Conservation (phyloP, 2,113 vertebrate genomes). For the Silurus meridionalis region DNA sequence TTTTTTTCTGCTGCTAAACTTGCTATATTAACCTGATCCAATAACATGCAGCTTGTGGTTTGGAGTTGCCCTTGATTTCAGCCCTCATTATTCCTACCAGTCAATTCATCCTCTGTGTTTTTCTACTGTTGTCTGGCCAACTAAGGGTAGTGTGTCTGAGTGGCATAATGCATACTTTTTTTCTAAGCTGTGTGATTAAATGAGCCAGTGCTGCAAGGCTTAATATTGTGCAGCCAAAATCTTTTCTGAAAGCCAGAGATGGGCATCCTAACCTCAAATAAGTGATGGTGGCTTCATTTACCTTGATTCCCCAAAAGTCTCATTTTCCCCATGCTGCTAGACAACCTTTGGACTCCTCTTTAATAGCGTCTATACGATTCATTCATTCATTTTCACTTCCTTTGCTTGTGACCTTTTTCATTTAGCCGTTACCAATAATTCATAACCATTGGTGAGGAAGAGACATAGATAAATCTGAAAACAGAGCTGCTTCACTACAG, state of each 20-base stretch:
- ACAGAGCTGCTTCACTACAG: background rate
- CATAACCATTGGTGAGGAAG: background rate
- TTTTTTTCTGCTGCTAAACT: background rate
- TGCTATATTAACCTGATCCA: background rate
- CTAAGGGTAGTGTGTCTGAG: background rate
- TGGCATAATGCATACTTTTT: background rate
- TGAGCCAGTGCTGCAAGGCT: background rate
- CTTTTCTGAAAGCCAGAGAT: background rate
- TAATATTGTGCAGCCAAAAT: background rate
- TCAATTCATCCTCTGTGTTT: background rate
- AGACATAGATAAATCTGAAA: background rate
- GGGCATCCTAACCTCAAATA: background rate
- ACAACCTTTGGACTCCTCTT: background rate
- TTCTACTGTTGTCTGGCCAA: background rate
- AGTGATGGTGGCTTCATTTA: background rate
- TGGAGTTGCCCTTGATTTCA: background rate
- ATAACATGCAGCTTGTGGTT: background rate
- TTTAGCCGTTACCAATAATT: background rate
- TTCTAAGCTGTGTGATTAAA: background rate
- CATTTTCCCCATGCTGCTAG: background rate
- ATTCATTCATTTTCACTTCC: background rate
- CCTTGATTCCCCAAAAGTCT: background rate
- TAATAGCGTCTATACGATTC: background rate
- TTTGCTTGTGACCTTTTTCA: background rate
- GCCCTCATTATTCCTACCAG: background rate